phyloP scores from a whole-genome alignment of 2,797 vertebrate species.

The Martes flavigula region DNA sequence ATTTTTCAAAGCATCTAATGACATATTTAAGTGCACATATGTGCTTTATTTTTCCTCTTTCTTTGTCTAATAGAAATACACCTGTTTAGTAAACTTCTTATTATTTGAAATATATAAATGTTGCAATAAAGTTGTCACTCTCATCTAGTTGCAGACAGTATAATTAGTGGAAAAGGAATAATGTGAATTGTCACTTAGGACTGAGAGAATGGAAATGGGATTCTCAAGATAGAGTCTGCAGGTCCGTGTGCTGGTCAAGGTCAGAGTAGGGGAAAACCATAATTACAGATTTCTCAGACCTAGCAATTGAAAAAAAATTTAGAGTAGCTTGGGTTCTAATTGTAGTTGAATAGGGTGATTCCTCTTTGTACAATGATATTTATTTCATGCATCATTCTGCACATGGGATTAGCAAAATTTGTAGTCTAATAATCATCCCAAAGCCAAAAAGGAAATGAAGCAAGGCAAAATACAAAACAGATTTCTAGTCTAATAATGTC shows the following conservation, averaged over 20 bases:
- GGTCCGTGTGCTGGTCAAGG: neutral
- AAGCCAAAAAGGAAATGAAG: conserved; percentile 23
- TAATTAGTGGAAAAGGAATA: conserved; percentile 11
- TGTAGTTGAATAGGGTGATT: neutral
- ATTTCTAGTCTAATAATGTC: neutral
- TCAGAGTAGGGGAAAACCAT: neutral
- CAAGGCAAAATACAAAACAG: neutral
- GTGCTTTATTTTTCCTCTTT: neutral
- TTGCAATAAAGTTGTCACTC: conserved; percentile 16
- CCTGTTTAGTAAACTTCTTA: neutral
- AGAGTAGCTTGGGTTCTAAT: neutral
- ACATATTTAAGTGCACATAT: neutral
- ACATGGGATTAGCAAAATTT: neutral
- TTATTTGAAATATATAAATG: neutral
- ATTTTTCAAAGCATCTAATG: neutral
- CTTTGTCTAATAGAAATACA: neutral
- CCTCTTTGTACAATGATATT: neutral
- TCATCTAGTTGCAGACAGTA: neutral
- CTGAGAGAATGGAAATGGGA: neutral
- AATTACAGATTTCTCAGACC: neutral
- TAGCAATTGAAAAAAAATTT: neutral
- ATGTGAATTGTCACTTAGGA: neutral
- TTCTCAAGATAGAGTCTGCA: conserved; percentile 19
- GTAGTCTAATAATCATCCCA: neutral
- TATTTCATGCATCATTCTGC: conserved; percentile 38